phyloP scores from a whole-genome alignment of 2,888 invertebrate genomes.

The Phaonia tiefii region DNA sequence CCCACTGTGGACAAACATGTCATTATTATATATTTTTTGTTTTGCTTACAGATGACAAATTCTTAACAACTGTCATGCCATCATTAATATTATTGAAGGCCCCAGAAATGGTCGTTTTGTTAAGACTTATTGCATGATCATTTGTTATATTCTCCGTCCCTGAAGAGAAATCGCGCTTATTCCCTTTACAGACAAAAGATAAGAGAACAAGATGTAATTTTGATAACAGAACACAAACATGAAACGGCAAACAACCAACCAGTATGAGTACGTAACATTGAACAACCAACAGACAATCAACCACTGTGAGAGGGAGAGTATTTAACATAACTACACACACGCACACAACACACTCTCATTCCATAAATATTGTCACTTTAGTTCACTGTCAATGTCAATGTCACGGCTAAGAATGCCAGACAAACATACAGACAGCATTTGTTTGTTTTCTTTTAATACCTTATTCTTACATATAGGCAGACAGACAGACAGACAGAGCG shows the following conservation, averaged over 20 bases:
- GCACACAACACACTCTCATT: background rate
- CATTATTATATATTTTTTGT: too few relatives aligned
- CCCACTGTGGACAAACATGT: too few relatives aligned
- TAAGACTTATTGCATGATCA: background rate
- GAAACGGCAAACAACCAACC: background rate
- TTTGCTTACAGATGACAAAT: conserved; percentile 11
- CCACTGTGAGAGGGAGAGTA: too few relatives aligned
- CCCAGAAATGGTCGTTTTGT: background rate
- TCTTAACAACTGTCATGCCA: background rate
- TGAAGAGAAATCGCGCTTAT: background rate
- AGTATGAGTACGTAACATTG: background rate
- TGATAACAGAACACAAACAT: background rate
- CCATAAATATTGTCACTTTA: conserved; percentile 3
- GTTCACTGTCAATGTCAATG: conserved; percentile 63
- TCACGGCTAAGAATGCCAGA: too few relatives aligned
- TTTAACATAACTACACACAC: background rate
- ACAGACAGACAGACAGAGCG: too few relatives aligned
- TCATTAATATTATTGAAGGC: background rate
- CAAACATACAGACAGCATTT: conserved; percentile 20
- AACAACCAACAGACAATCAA: too few relatives aligned
- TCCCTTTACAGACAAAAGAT: background rate
- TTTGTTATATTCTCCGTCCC: too few relatives aligned
- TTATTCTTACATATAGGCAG: too few relatives aligned
- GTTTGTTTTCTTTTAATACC: too few relatives aligned
- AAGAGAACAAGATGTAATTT: background rate